Conservation (phyloP, 1,140 invertebrate species). For the Brachionus manjavacas region DNA sequence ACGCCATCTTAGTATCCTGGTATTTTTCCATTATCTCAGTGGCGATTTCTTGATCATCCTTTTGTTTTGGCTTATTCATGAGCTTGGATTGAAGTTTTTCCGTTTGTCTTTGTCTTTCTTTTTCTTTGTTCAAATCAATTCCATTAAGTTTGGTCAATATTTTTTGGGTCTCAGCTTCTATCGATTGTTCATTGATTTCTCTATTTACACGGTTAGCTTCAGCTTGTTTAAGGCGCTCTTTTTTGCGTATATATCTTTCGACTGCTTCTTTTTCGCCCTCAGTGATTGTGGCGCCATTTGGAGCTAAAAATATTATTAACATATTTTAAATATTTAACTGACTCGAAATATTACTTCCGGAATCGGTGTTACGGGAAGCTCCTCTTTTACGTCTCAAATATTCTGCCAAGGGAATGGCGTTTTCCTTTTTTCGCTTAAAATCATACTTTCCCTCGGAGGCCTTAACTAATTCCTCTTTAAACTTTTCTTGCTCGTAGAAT, state of each 20-base stretch:
- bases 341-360: not conserved
- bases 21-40: constrained; percentile 36
- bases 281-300: not conserved
- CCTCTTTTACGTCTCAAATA: constrained; percentile 24
- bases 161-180: constrained; percentile 28
- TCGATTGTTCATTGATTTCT: not conserved
- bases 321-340: not conserved
- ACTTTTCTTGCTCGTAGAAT: constrained; percentile 14
- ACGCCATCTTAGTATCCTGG: constrained; percentile 13
- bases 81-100: constrained; percentile 31
- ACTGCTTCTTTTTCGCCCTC: not conserved
- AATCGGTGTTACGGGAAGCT: not conserved
- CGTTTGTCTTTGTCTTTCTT: constrained; percentile 34
- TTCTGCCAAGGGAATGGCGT: constrained; percentile 18
- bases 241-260: constrained; percentile 22
- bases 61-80: not conserved
- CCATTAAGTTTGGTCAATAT: constrained; percentile 14
- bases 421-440: constrained; percentile 37
- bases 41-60: constrained; percentile 22
- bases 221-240: constrained; percentile 19
- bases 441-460: constrained; percentile 28
- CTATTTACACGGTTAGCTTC: constrained; percentile 10
- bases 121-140: constrained; percentile 30
- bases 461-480: constrained; percentile 16
- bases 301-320: constrained; percentile 20